Percentiles rank a stretch among this genome's conserved stretches.
Evolutionary conservation across 2,888 invertebrate genomes (phyloP).

Genomic region (Geophilus truncorum): DNA sequence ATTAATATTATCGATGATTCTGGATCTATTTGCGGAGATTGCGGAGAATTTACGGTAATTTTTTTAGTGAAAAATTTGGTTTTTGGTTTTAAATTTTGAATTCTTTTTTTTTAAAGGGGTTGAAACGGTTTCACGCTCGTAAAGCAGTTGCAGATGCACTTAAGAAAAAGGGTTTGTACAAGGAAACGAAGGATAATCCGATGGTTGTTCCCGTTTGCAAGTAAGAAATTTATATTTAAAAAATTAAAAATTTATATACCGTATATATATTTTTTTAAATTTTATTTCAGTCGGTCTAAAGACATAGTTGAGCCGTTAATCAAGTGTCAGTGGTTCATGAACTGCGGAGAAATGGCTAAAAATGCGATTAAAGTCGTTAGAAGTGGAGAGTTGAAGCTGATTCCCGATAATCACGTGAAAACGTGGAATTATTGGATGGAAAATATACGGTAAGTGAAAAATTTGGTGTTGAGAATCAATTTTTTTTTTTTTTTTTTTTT

Average conservation of each 20-base stretch:
- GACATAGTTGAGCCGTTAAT: slow-evolving; percentile 95
- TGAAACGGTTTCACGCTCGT: slow-evolving; percentile 87
- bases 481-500: not conserved
- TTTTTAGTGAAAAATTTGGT: not conserved
- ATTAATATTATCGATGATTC: slow-evolving; percentile 86
- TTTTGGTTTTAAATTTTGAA: not conserved
- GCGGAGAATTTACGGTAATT: slow-evolving; percentile 65
- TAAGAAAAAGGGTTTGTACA: slow-evolving; percentile 65
- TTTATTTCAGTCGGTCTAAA: slow-evolving; percentile 80
- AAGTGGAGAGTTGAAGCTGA: slow-evolving; percentile 74
- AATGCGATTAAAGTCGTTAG: slow-evolving; percentile 63
- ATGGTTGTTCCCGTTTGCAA: slow-evolving; percentile 88
- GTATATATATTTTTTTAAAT: not conserved
- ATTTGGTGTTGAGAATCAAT: not conserved
- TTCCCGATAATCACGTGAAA: slow-evolving; percentile 84
- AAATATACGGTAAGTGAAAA: slow-evolving; percentile 66
- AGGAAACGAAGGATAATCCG: slow-evolving; percentile 77
- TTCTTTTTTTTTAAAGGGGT: slow-evolving; percentile 56
- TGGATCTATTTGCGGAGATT: slow-evolving; percentile 75
- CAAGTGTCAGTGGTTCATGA: slow-evolving; percentile 85
- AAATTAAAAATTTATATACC: not conserved
- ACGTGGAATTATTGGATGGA: slow-evolving; percentile 96
- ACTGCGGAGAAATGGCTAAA: slow-evolving; percentile 82
- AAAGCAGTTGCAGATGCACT: slow-evolving; percentile 71
- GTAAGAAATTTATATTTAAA: slow-evolving; percentile 42